Base-by-base conservation (phyloP, 2,888 invertebrate species). In the Philaethria dido region DNA sequence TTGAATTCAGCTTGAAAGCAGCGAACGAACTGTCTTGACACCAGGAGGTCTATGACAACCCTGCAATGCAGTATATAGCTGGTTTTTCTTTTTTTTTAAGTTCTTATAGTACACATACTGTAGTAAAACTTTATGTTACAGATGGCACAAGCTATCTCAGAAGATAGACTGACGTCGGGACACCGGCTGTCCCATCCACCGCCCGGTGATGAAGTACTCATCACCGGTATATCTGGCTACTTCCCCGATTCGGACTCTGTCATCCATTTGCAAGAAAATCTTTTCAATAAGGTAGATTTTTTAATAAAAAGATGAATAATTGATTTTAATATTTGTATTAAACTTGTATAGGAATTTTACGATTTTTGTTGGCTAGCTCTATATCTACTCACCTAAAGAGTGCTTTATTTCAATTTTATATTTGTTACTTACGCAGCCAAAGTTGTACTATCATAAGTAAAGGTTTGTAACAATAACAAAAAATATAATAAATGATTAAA, bases 161-260 rank as follows among this genome's bases (percentile, higher is more conserved):
- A 90, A 70, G 91, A 92, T 75, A 84, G 91, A 69, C 80, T 90
- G 81, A 88, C 90, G 72, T 92, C 93, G 39, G 93, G 93, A 48
- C 88, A 91, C 78, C 85, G 91, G 74, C 87, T 94, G 69, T 94
- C 95, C 0, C 91, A 93, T 73, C 93, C 94, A 1, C 83, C 88
- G 0, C 90, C 93, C 13, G 95, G 94, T 3, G 95, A 95, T 65
- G 95, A 95, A 78, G 90, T 95, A 44, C 94, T 95, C 66, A 94
- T 96, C 76, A 88, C 94, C 36, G 96, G 96, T 0, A 88, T 95
- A 13, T 92, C 96, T 0, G 96, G 96, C 0, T 92, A 95, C 78
- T 96, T 96, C 83, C 98, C 98, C 0, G 95, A 97, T 75, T 96
- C 96, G 0, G 94, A 95, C 71, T 95, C 95, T 74, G 94, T 97